Evolutionary conservation across 2,888 invertebrate species (phyloP).

Genomic region (Ctenicera cuprea): DNA sequence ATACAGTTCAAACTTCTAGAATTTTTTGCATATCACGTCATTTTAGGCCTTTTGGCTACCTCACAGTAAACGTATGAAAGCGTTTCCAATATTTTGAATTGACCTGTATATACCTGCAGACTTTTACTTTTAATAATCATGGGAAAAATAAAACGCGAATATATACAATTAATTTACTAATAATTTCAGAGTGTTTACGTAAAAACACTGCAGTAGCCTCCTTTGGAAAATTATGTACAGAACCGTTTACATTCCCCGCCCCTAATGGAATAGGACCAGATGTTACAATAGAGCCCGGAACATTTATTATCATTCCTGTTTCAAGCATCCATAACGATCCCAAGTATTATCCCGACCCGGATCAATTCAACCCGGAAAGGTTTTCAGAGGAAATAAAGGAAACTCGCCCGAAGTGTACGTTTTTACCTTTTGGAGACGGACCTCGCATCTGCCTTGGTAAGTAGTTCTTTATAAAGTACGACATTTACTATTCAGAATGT

Average conservation of each 20-base stretch:
- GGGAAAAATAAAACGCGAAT: too few relatives aligned
- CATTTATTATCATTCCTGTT: conserved; percentile 64
- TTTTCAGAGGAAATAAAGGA: conserved; percentile 65
- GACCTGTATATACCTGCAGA: too few relatives aligned
- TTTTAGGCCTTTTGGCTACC: too few relatives aligned
- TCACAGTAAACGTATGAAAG: too few relatives aligned
- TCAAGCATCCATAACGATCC: conserved; percentile 67
- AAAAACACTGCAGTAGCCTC: conserved; percentile 43
- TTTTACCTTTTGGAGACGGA: conserved; percentile 66
- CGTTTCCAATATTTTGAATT: too few relatives aligned
- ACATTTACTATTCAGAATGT: background rate
- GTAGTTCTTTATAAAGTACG: conserved; percentile 11
- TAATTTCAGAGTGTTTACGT: conserved; percentile 46
- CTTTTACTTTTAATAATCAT: too few relatives aligned
- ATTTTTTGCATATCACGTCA: too few relatives aligned
- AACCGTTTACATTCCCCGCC: conserved; percentile 44
- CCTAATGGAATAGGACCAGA: conserved; percentile 29
- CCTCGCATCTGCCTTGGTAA: conserved; percentile 65
- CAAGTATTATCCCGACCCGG: conserved; percentile 68
- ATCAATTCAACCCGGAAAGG: conserved; percentile 69
- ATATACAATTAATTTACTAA: too few relatives aligned
- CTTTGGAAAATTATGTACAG: conserved; percentile 45
- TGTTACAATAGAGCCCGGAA: conserved; percentile 57
- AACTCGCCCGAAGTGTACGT: conserved; percentile 60
- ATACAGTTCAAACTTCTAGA: too few relatives aligned